A percentile compares a stretch with the other conserved stretches of the same genome.
Evolutionary conservation across 2,113 vertebrate species (phyloP).

Genomic region (Lethenteron camtschaticum): DNA sequence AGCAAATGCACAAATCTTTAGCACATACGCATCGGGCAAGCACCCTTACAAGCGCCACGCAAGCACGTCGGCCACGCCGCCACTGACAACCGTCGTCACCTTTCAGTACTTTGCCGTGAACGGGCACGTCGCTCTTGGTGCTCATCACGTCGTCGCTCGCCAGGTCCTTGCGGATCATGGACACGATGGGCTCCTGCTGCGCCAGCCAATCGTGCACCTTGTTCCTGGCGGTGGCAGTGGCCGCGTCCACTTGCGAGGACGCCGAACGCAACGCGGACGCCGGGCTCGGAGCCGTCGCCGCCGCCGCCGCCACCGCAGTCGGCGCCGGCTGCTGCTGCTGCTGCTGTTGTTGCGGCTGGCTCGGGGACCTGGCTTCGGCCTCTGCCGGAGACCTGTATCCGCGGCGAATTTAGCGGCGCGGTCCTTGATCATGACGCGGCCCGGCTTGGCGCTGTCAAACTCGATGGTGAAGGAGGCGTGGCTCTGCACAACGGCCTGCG

Average conservation of each 20-base stretch:
- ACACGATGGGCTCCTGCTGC: conserved; percentile 43
- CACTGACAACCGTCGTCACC: conserved; percentile 21
- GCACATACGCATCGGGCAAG: too few relatives aligned
- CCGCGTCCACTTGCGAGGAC: too few relatives aligned
- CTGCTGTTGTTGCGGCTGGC: conserved; percentile 28
- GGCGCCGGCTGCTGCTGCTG: conserved; percentile 22
- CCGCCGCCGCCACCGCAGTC: too few relatives aligned
- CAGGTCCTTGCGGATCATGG: conserved; percentile 33
- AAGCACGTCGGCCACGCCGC: too few relatives aligned
- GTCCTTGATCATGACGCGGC: conserved; percentile 92
- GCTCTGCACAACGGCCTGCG: conserved; percentile 46
- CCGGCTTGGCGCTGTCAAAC: conserved; percentile 66
- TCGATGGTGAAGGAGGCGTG: conserved; percentile 96
- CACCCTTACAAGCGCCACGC: too few relatives aligned
- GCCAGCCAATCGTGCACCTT: conserved; percentile 96
- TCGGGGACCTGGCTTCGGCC: conserved; percentile 20
- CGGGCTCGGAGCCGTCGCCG: too few relatives aligned
- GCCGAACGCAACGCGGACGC: too few relatives aligned
- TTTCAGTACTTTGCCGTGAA: conserved; percentile 32
- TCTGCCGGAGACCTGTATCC: too few relatives aligned
- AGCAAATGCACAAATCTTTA: too few relatives aligned
- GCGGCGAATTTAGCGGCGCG: conserved; percentile 57
- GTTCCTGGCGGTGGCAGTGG: conserved; percentile 3
- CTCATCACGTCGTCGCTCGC: conserved; percentile 39
- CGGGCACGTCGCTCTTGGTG: conserved; percentile 42